A percentile compares a stretch with the other conserved stretches of the same genome.
Conservation (phyloP, 2,113 vertebrate genomes). For the Cephalopholis sonnerati region DNA sequence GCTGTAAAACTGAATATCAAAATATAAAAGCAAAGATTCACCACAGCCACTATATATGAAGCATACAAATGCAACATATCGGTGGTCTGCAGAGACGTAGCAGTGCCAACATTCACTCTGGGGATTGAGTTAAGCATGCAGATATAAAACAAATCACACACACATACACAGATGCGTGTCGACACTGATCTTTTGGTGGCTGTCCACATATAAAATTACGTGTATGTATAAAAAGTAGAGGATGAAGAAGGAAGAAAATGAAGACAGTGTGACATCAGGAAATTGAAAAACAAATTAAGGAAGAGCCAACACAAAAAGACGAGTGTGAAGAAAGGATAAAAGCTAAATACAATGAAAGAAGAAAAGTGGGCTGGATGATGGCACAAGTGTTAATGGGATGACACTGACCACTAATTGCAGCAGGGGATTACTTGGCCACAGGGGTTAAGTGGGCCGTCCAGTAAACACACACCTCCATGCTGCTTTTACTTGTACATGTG, state of each 20-base stretch:
- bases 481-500: neutral
- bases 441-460: slow-evolving; percentile 2
- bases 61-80: too few relatives aligned
- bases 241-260: neutral
- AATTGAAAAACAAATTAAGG: neutral
- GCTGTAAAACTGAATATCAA: too few relatives aligned
- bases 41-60: too few relatives aligned
- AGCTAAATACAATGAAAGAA: slow-evolving; percentile 14
- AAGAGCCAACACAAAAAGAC: neutral
- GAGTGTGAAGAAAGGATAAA: neutral
- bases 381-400: slow-evolving; percentile 66
- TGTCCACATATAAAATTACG: neutral
- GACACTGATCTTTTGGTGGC: neutral
- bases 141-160: neutral
- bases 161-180: neutral
- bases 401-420: slow-evolving; percentile 56
- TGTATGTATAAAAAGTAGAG: neutral
- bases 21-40: too few relatives aligned
- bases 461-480: neutral
- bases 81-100: too few relatives aligned
- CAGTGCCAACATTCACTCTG: too few relatives aligned
- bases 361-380: neutral
- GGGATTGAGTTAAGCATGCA: neutral
- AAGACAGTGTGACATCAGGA: neutral
- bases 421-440: slow-evolving; percentile 62